Conservation (phyloP, 2,797 vertebrate species). For the Cirrhinus molitorella region DNA sequence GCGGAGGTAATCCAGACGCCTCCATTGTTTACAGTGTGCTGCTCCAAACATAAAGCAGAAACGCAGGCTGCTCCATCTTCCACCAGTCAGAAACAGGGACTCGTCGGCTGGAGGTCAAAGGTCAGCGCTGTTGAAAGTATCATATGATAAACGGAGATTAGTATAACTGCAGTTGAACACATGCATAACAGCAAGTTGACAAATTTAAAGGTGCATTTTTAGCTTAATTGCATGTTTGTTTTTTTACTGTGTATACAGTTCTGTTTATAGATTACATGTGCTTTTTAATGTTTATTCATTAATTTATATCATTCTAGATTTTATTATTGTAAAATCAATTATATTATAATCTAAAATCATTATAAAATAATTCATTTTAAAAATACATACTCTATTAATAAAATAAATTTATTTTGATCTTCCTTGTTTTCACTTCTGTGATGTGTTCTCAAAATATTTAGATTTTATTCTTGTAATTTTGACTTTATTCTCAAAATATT, state of each 20-base stretch:
- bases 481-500: too few species aligned
- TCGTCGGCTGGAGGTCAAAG: slow-evolving; percentile 49
- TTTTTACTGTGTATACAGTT: too few species aligned
- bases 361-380: background rate
- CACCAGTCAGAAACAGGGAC: slow-evolving; percentile 26
- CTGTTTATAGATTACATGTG: too few species aligned
- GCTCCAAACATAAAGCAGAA: slow-evolving; percentile 41
- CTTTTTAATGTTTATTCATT: background rate
- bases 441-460: too few species aligned
- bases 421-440: too few species aligned
- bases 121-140: slow-evolving; percentile 64
- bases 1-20: slow-evolving; percentile 59
- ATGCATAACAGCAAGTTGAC: background rate
- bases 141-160: slow-evolving; percentile 27
- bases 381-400: background rate
- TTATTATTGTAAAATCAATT: background rate
- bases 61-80: slow-evolving; percentile 63
- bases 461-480: too few species aligned
- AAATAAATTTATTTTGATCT: background rate
- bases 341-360: background rate
- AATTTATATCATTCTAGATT: background rate
- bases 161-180: background rate
- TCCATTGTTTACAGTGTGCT: slow-evolving; percentile 74
- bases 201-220: background rate
- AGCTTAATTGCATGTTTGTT: too few species aligned